These are phyloP conservation scores for Spodoptera picta DNA, from an alignment of 2,888 invertebrate genomes.

Conservation along the genomic window DNA sequence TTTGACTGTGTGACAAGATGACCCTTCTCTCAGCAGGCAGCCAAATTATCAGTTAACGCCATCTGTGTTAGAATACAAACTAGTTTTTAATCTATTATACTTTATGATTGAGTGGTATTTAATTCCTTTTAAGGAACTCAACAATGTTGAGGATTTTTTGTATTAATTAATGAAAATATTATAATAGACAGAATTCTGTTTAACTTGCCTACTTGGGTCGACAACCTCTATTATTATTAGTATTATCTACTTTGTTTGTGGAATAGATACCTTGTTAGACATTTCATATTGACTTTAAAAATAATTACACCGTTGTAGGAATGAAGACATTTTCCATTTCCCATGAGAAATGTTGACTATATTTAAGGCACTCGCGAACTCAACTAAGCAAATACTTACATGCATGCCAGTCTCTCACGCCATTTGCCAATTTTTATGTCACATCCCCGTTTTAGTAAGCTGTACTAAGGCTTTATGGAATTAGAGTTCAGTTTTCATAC, in stretches of 20 bases:
- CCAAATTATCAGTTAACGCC: slow-evolving; percentile 7
- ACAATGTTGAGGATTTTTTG: slow-evolving; percentile 5
- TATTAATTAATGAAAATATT: background rate
- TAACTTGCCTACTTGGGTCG: background rate
- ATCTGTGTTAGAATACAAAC: slow-evolving; percentile 11
- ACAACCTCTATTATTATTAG: no score
- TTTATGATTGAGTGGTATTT: background rate
- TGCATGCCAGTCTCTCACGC: slow-evolving; percentile 24
- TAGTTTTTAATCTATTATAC: background rate
- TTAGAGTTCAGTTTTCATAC: no score
- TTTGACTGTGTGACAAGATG: no score
- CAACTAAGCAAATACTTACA: slow-evolving; percentile 8
- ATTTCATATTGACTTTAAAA: background rate
- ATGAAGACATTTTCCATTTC: slow-evolving; percentile 29
- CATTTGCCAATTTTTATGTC: slow-evolving; percentile 34
- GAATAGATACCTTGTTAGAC: no score
- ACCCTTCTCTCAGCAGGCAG: slow-evolving; percentile 26
- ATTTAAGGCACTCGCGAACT: slow-evolving; percentile 43
- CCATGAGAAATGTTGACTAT: slow-evolving; percentile 39
- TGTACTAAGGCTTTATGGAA: no score
- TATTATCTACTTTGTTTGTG: no score
- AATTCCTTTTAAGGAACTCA: slow-evolving; percentile 7
- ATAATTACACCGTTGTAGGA: slow-evolving; percentile 22
- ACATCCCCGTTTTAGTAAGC: background rate
- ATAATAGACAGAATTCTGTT: background rate